Evolutionary conservation across 2,113 vertebrate species (phyloP).

Genomic region (Vireo altiloquus): DNA sequence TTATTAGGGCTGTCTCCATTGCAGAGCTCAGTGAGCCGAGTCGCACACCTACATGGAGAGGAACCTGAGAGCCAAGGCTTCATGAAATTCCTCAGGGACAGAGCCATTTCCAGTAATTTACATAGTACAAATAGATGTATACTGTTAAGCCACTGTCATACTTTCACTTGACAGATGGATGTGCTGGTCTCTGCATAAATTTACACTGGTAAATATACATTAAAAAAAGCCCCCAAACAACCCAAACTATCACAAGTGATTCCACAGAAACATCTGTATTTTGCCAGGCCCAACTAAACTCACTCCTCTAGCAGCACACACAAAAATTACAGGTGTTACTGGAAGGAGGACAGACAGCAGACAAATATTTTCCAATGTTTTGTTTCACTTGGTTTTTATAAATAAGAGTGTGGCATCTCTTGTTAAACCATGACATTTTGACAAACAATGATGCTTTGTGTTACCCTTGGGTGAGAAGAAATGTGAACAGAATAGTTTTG

Average conservation of each 20-base stretch:
- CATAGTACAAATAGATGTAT: neutral
- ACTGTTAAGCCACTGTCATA: neutral
- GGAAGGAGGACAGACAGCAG: neutral
- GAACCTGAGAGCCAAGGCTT: neutral
- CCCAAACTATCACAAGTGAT: neutral
- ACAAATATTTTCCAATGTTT: neutral
- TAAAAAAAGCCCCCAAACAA: neutral
- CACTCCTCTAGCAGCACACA: neutral
- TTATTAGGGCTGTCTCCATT: neutral
- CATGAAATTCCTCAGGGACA: neutral
- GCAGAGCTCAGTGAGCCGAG: neutral
- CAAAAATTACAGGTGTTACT: neutral
- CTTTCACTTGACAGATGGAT: neutral
- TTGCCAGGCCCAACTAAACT: neutral
- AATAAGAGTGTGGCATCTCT: neutral
- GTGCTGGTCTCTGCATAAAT: neutral
- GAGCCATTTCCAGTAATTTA: neutral
- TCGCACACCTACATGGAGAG: neutral
- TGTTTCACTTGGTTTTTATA: neutral
- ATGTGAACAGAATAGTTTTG: neutral
- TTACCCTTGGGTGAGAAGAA: slow-evolving; percentile 1
- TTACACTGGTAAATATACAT: neutral
- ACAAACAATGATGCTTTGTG: slow-evolving; percentile 32
- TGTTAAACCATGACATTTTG: slow-evolving; percentile 24
- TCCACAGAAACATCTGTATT: neutral